Percentiles rank a stretch among this genome's conserved stretches.
phyloP scores from a whole-genome alignment of 2,888 invertebrate species.

The Rhogogaster chlorosoma region DNA sequence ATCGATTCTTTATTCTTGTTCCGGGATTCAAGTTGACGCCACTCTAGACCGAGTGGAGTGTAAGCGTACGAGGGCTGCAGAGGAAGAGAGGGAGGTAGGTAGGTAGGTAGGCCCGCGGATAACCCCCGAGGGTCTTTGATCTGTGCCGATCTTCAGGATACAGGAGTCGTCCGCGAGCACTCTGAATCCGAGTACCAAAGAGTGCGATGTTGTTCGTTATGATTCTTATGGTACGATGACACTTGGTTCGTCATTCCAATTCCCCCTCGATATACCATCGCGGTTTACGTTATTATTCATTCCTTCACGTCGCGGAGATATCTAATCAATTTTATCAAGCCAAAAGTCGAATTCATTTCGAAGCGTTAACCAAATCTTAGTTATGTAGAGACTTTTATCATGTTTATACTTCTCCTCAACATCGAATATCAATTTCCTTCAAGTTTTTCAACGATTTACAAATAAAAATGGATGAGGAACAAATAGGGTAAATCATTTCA shows the following conservation, averaged over 20 bases:
- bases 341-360: background rate
- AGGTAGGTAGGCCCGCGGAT: conserved; percentile 67
- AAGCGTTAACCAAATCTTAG: conserved; percentile 9
- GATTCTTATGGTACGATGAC: conserved; percentile 62
- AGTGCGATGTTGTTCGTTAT: conserved; percentile 49
- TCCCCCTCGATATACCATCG: conserved; percentile 23
- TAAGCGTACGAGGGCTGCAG: conserved; percentile 65
- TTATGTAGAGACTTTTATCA: background rate
- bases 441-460: background rate
- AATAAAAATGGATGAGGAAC: background rate
- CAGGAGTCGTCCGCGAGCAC: conserved; percentile 37
- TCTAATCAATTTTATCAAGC: conserved; percentile 31
- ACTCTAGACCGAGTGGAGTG: conserved; percentile 75
- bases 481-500: background rate
- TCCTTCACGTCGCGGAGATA: background rate
- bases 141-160: conserved; percentile 70
- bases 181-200: conserved; percentile 41
- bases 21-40: conserved; percentile 75
- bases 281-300: conserved; percentile 33
- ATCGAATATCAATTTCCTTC: background rate
- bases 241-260: conserved; percentile 25
- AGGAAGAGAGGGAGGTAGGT: conserved; percentile 58
- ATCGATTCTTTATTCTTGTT: conserved; percentile 74
- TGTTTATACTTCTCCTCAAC: background rate
- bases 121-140: conserved; percentile 75